Evolutionary conservation across 2,797 vertebrate species (phyloP).

Genomic region (Semotilus atromaculatus): DNA sequence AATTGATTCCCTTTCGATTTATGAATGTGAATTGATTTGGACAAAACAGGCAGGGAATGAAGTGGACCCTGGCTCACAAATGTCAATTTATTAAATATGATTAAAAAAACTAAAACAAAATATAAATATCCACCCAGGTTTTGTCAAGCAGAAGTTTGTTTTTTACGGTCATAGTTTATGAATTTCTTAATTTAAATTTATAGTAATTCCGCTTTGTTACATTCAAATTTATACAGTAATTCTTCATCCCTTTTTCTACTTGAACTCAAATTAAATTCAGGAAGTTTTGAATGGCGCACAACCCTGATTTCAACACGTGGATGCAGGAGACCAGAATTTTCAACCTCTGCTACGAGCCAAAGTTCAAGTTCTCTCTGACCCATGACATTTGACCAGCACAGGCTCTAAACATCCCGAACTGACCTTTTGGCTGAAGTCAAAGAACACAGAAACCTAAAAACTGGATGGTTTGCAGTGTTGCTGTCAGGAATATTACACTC

Average conservation of each 20-base stretch:
- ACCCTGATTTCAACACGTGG: neutral
- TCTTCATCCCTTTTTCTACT: neutral
- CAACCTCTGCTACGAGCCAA: too few species aligned
- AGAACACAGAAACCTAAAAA: neutral
- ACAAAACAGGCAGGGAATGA: neutral
- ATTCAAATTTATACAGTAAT: neutral
- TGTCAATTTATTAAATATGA: neutral
- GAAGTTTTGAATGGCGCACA: neutral
- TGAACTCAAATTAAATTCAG: neutral
- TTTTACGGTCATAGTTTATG: neutral
- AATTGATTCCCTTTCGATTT: neutral
- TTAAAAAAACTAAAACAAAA: neutral
- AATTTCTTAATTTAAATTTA: neutral
- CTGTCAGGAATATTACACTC: neutral
- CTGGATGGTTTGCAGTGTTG: neutral
- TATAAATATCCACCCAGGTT: neutral
- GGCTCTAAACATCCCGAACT: neutral
- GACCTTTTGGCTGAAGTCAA: neutral
- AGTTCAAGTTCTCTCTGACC: neutral
- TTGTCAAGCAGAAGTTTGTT: too few species aligned
- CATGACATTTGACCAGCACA: conserved; percentile 1
- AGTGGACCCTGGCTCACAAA: neutral
- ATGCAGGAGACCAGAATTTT: neutral
- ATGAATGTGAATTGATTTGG: neutral
- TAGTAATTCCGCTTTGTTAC: neutral